phyloP scores from a whole-genome alignment of 2,797 vertebrate species.

The Pangasius macronema region DNA sequence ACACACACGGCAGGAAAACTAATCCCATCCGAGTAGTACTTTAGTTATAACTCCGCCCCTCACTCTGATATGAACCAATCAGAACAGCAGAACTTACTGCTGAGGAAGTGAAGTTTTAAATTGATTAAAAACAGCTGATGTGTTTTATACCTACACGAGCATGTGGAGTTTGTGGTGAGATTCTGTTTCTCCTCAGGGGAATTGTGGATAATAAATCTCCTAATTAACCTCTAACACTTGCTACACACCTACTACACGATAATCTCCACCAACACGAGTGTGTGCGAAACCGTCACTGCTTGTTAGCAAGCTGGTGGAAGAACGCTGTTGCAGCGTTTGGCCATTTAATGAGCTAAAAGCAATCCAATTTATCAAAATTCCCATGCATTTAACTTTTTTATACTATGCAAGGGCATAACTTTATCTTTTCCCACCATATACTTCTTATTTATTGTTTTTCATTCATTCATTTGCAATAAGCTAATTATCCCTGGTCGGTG shows the following conservation, averaged over 20 bases:
- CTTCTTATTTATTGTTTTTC: neutral
- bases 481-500: neutral
- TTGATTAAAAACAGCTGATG: neutral
- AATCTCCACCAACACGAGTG: neutral
- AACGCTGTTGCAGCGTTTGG: neutral
- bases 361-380: neutral
- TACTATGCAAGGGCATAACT: neutral
- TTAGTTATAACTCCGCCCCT: neutral
- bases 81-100: no score
- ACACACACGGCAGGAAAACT: neutral
- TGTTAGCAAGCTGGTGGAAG: conserved; percentile 4
- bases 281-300: neutral
- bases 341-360: neutral
- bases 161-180: neutral
- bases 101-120: neutral
- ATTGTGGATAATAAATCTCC: conserved; percentile 13
- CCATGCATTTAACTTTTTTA: neutral
- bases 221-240: conserved; percentile 15
- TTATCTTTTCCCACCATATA: neutral
- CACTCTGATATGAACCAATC: neutral
- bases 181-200: neutral
- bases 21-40: neutral
- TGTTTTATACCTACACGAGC: neutral
- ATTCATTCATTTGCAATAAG: neutral
- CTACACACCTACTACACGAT: conserved; percentile 1